Base-by-base conservation (phyloP, 2,888 invertebrate genomes). In the Notocelia uddmanniana region DNA sequence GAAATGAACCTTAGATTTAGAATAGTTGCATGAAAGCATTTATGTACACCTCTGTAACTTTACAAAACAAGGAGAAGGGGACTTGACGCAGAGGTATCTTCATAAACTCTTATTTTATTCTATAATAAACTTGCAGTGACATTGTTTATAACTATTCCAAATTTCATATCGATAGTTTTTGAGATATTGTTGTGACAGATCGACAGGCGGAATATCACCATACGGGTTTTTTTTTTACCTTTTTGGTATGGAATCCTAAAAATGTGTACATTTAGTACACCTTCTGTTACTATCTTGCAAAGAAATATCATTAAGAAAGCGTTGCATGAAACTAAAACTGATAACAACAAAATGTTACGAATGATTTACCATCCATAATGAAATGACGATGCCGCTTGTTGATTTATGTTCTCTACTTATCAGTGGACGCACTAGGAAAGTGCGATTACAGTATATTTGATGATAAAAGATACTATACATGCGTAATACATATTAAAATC, bases 261-360 rank as follows among this genome's bases (percentile, higher is more conserved):
- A n/a, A n/a, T n/a, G n/a, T n/a, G n/a, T n/a, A n/a, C n/a, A n/a
- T n/a, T n/a, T n/a, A n/a, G n/a, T n/a, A n/a, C n/a, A n/a, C n/a
- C n/a, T n/a, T n/a, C n/a, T n/a, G n/a, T n/a, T n/a, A n/a, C n/a
- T n/a, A n/a, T n/a, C n/a, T n/a, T n/a, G n/a, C n/a, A 26, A 26
- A 26, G 26, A 26, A 26, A 26, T 26, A 3, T 3, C 26, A 26
- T 26, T 26, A 26, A 26, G 5, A 26, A 26, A 26, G 26, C 26
- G 26, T 26, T 26, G 5, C 26, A 26, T 19, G 37, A 11, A 52
- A 64, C 21, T 64, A 21, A 18, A 23, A n/a, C 19, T 55, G 54
- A 66, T 55, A 66, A 52, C 21, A 23, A 23, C 37, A 41, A 37
- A 55, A 66, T 13, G 55, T 55, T 41, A 55, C 63, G 15, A 52